These are phyloP conservation scores for Laupala kohalensis DNA, from an alignment of 1,140 invertebrate genomes.

Conservation along the genomic window DNA sequence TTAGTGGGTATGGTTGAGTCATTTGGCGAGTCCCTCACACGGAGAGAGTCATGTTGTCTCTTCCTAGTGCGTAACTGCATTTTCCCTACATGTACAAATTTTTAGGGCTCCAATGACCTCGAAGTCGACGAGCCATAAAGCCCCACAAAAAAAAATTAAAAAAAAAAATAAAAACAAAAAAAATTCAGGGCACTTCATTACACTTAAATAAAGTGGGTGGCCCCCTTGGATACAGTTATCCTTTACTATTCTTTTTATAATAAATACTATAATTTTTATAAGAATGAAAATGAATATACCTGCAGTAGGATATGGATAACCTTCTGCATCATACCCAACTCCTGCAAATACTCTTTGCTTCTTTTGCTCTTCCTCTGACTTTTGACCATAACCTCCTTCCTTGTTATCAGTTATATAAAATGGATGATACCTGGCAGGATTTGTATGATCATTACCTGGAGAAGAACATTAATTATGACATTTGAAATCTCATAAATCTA, in stretches of 20 bases:
- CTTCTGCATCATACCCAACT: constrained; percentile 55
- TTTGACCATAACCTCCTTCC: constrained; percentile 72
- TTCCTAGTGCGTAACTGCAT: too few species aligned
- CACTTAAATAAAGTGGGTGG: not conserved
- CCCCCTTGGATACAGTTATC: not conserved
- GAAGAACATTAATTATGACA: not conserved
- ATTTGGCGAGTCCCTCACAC: too few species aligned
- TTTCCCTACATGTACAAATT: too few species aligned
- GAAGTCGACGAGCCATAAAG: too few species aligned
- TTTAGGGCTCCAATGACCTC: too few species aligned
- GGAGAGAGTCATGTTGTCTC: too few species aligned
- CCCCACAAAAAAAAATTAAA: too few species aligned
- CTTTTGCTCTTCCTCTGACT: constrained; percentile 48
- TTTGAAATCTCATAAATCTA: not conserved
- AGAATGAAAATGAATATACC: constrained; percentile 34
- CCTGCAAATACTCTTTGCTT: constrained; percentile 67
- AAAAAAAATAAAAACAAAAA: too few species aligned
- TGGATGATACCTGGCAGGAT: constrained; percentile 67
- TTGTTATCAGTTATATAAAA: constrained; percentile 81
- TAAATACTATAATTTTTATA: too few species aligned
- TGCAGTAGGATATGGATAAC: constrained; percentile 65
- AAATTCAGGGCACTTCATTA: too few species aligned
- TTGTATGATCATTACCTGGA: constrained; percentile 32
- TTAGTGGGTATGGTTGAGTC: too few species aligned
- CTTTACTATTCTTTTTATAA: not conserved